Conservation (phyloP, 1,140 invertebrate genomes). For the Semibalanus balanoides region DNA sequence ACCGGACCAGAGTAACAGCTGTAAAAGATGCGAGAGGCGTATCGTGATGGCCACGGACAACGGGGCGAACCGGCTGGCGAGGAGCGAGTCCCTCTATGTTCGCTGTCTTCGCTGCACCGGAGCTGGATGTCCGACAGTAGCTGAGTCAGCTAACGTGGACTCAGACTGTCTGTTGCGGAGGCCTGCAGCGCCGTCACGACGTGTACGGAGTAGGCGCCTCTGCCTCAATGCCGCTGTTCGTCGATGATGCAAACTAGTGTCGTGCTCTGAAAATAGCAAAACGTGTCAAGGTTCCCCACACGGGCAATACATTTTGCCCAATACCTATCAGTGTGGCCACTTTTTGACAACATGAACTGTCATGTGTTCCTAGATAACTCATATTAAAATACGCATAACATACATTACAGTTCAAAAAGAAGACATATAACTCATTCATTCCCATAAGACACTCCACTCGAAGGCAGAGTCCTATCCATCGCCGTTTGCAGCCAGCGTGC, state of each 20-base stretch:
- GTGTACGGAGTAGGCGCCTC: conserved; percentile 47
- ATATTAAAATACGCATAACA: not conserved
- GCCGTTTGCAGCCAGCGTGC: conserved; percentile 94
- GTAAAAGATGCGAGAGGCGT: conserved; percentile 64
- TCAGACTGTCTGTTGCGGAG: conserved; percentile 51
- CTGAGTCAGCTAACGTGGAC: conserved; percentile 69
- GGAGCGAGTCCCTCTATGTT: conserved; percentile 58
- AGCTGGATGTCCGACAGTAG: conserved; percentile 61
- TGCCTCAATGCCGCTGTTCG: conserved; percentile 78
- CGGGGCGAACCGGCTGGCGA: conserved; percentile 81
- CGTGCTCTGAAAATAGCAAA: conserved; percentile 17
- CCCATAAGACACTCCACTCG: conserved; percentile 30
- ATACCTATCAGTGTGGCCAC: too few relatives aligned
- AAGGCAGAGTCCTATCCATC: conserved; percentile 87
- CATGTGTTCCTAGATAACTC: not conserved
- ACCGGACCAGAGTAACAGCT: conserved; percentile 61
- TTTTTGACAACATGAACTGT: too few relatives aligned
- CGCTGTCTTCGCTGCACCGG: conserved; percentile 52
- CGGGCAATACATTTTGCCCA: not conserved
- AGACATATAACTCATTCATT: too few relatives aligned
- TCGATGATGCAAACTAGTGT: conserved; percentile 84
- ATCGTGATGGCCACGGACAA: conserved; percentile 73
- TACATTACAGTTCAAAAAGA: too few relatives aligned
- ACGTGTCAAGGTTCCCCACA: not conserved
- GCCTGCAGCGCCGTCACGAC: conserved; percentile 46